phyloP scores from a whole-genome alignment of 1,140 invertebrate genomes.

The Holcopasites calliopsidis region DNA sequence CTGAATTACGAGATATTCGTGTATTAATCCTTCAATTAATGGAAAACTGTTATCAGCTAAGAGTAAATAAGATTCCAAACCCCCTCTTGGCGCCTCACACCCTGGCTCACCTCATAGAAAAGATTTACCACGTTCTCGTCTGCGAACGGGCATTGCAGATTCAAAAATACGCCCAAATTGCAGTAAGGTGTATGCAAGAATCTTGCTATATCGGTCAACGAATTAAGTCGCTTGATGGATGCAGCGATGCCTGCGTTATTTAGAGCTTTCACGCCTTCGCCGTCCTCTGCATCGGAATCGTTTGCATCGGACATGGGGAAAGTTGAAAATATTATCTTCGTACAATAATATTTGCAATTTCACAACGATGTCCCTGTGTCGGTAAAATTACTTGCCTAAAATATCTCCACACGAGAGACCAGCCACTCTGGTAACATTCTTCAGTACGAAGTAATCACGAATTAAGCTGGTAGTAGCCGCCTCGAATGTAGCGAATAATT shows the following conservation, averaged over 20 bases:
- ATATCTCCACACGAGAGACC: conserved; percentile 49
- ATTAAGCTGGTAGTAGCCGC: conserved; percentile 39
- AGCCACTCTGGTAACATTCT: conserved; percentile 41
- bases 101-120: conserved; percentile 37
- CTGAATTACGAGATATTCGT: conserved; percentile 12
- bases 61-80: background rate
- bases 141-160: conserved; percentile 31
- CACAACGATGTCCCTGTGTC: background rate
- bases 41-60: background rate
- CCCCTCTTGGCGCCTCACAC: background rate
- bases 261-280: conserved; percentile 27
- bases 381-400: conserved; percentile 15
- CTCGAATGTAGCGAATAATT: conserved; percentile 17
- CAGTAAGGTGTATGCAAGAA: conserved; percentile 28
- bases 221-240: conserved; percentile 17
- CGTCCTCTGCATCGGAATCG: conserved; percentile 45
- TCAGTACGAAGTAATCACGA: conserved; percentile 56
- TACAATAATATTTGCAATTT: background rate
- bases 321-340: background rate
- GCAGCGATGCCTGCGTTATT: conserved; percentile 26
- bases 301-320: background rate
- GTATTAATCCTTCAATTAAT: background rate
- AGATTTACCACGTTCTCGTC: conserved; percentile 10
- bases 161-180: conserved; percentile 56
- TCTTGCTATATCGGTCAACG: conserved; percentile 1